phyloP scores from a whole-genome alignment of 1,140 invertebrate genomes.

The Acromyrmex heyeri region DNA sequence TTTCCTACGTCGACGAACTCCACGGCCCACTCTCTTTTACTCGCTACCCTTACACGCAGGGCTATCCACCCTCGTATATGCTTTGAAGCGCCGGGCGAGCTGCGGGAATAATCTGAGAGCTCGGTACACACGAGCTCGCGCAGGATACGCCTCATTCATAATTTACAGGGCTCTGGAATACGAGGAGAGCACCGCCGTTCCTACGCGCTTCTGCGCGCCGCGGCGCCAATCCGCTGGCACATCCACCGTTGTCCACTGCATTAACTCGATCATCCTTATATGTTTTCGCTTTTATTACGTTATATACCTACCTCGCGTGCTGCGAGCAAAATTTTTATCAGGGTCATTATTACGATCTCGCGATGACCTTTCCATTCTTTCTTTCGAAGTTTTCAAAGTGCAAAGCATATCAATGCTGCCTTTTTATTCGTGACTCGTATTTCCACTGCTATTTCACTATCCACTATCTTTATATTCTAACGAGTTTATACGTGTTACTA shows the following conservation, averaged over 20 bases:
- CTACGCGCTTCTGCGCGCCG: not conserved
- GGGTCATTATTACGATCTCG: not conserved
- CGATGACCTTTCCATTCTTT: not conserved
- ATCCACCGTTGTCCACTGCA: not conserved
- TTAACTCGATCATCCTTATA: conserved; percentile 20
- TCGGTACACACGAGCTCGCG: conserved; percentile 51
- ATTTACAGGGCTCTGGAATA: conserved; percentile 61
- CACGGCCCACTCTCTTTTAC: conserved; percentile 22
- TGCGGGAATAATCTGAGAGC: conserved; percentile 55
- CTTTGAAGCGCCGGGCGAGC: conserved; percentile 32
- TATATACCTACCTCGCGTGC: not conserved
- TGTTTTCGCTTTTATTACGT: not conserved
- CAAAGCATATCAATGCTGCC: not conserved
- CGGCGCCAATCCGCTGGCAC: not conserved
- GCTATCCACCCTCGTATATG: conserved; percentile 12
- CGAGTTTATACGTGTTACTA: not conserved
- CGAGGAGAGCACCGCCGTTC: not conserved
- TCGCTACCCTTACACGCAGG: not conserved
- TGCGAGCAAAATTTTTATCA: not conserved
- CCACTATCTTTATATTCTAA: not conserved
- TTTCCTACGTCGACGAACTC: conserved; percentile 40
- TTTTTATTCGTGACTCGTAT: not conserved
- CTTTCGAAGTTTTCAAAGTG: not conserved
- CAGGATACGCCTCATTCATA: conserved; percentile 71
- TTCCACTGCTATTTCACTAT: not conserved